Base-by-base conservation (phyloP, 2,888 invertebrate genomes). In the Malacosoma neustria region DNA sequence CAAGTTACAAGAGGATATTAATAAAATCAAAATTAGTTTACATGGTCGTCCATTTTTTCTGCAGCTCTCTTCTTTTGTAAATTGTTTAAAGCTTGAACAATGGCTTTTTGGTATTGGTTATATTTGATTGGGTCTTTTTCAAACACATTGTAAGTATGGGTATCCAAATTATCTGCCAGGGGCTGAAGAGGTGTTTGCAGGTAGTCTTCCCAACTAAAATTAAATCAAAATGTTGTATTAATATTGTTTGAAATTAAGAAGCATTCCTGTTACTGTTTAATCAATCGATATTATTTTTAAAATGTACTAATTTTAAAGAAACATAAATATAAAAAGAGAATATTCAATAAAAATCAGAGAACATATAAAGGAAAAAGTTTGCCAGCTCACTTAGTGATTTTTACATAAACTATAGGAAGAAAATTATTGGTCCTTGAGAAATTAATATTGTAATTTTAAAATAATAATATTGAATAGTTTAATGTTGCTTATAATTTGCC, bases 41-140 rank as follows among this genome's bases (percentile, higher is more conserved):
- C 57, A 44, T 36, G 36, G 29, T 52, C 45, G 29, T 45, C 39
- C 31, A 54, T 43, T 39, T 58, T 36, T 33, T 31, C 33, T 9
- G 33, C 11, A 22, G 39, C 39, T 31, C 36, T 36, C n/a, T 32
- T 57, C 39, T 65, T 63, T 41, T 72, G 62, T 15, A 90, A 61
- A 60, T 93, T 91, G 35, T 88, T 65, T 29, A 98, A 81, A 5
- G 96, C 97, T 66, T 72, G 62, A 30, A 68, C 68, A 43, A 98
- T 92, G 4, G 98, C 98, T 43, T 88, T 88, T 76, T 97, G 93
- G 66, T 97, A 97, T 41, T 92, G 89, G 39, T 91, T 90, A 75
- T 99, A 99, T 72, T 99, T 99, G 2, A 97, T 88, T 7, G 97
- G 96, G 87, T 99, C 99, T 65, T 95, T 95, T 77, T 99, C 99